Evolutionary conservation across 2,888 invertebrate species (phyloP), one percentile per base, ranked within the genome.

Genomic region (Mimas tiliae): DNA sequence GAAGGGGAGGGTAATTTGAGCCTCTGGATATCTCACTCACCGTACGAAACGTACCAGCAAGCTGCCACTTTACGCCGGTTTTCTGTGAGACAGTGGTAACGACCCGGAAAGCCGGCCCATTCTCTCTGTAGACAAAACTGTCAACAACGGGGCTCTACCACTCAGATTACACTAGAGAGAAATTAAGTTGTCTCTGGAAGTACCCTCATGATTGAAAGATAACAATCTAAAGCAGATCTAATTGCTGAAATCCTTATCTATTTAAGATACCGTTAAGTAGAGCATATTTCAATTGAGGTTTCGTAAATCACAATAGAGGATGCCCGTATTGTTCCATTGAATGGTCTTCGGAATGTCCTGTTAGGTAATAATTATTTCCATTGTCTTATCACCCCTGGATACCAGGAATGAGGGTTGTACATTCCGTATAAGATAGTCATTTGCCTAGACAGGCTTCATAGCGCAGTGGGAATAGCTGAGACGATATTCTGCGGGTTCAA

Each of bases 331-430:
- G 85, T 87, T 16, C 47, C 34, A 16, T 47, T 64, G 64, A 47
- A 65, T 48, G 21, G 19, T 19, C 76, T 74, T 70, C 65, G 75
- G 80, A 77, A 82, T 83, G 79, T 75, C 74, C 78, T 81, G 83
- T 83, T 78, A 74, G 80, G 81, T 58, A 80, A 84, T 84, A 81
- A 85, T 86, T 88, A 86, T 86, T 80, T 80, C 86, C 79, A 84
- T 89, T 89, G 88, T 88, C 86, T 87, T 83, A 82, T 82, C 62
- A 19, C 68, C 70, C 70, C 73, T 67, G 67, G 65, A 47, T 67
- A 11, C 62, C 47, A 65, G 33, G 14, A 48, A 48, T 34, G 19
- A 38, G 65, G 55, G 65, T 55, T 38, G 16, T 11, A 38, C 12
- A 19, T 34, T 3, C 21, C 33, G 7, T 6, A 72, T 62, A 34